Conservation (phyloP, 1,140 invertebrate genomes). For the Pomacea maculata region DNA sequence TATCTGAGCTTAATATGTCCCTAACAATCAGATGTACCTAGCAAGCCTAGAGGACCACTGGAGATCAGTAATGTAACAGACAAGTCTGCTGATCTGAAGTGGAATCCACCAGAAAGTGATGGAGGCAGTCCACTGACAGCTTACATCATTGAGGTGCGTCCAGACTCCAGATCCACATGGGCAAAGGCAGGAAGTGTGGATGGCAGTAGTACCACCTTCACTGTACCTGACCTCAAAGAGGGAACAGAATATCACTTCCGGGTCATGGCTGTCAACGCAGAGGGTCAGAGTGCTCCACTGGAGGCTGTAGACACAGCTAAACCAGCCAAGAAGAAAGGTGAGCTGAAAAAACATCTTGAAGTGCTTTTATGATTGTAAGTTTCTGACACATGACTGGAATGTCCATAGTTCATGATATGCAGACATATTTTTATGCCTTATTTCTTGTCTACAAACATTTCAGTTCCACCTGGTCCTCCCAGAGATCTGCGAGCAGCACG, state of each 20-base stretch:
- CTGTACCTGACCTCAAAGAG: constrained; percentile 85
- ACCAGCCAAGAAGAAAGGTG: constrained; percentile 93
- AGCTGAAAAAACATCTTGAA: neutral
- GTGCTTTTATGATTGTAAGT: neutral
- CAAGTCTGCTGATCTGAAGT: constrained; percentile 88
- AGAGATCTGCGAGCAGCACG: constrained; percentile 92
- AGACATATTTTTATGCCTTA: neutral
- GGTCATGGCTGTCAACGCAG: constrained; percentile 93
- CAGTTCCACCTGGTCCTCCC: constrained; percentile 88
- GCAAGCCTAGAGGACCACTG: constrained; percentile 72
- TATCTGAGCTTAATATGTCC: no score
- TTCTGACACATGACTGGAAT: neutral
- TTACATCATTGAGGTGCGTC: constrained; percentile 90
- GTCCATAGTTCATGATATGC: neutral
- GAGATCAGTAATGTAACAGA: constrained; percentile 95
- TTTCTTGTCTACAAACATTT: constrained; percentile 60
- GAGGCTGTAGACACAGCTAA: constrained; percentile 89
- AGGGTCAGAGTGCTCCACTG: constrained; percentile 91
- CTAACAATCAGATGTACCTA: constrained; percentile 48
- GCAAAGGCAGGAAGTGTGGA: constrained; percentile 65
- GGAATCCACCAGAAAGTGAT: constrained; percentile 93
- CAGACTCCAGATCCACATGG: constrained; percentile 85
- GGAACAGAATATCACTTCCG: constrained; percentile 92
- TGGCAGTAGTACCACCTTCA: constrained; percentile 74
- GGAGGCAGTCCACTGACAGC: constrained; percentile 94